Base-by-base conservation (phyloP, 2,888 invertebrate species). In the Itoplectis maculator region DNA sequence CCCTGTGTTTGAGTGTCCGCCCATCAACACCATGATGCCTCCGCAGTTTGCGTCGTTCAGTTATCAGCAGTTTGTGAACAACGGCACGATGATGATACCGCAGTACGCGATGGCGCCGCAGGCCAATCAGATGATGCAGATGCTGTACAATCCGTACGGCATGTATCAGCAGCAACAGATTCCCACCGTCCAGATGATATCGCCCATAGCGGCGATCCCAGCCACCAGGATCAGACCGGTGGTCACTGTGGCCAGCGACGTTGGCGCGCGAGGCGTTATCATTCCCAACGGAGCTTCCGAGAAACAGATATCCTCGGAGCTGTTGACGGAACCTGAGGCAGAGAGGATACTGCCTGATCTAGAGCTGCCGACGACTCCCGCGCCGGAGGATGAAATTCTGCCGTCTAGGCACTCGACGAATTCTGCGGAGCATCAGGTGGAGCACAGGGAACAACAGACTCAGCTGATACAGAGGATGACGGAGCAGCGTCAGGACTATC, bases 41-140 rank as follows among this genome's bases (percentile, higher is more conserved):
- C 92, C 92, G 13, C 92, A 93, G 77, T 93, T 92, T 45, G 90
- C 92, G 29, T 93, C 94, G 4, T 94, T 94, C 86, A 94, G 94
- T 86, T 94, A 94, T 88, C 94, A 94, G 85, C 94, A 94, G 84
- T 94, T 94, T 86, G 94, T 94, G 90, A 94, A 94, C 85, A 94
- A 93, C 88, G 93, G 94, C 66, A 94, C 94, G 82, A 93, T 94
- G 86, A 92, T 94, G 89, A 92, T 94, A 81, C 94, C 94, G n/a
- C 94, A 94, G 84, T 94, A 94, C 84, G 93, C 94, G 0, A 93
- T 93, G 88, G 93, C 94, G 63, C 93, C 93, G 1, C 93, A 93
- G 70, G 92, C 93, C 82, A 94, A 93, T 89, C 94, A 94, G 84
- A 93, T 94, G 93, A 93, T 94, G 93, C 93, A 93, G 78, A 93